phyloP scores from a whole-genome alignment of 2,888 invertebrate genomes.

The Merodon equestris region DNA sequence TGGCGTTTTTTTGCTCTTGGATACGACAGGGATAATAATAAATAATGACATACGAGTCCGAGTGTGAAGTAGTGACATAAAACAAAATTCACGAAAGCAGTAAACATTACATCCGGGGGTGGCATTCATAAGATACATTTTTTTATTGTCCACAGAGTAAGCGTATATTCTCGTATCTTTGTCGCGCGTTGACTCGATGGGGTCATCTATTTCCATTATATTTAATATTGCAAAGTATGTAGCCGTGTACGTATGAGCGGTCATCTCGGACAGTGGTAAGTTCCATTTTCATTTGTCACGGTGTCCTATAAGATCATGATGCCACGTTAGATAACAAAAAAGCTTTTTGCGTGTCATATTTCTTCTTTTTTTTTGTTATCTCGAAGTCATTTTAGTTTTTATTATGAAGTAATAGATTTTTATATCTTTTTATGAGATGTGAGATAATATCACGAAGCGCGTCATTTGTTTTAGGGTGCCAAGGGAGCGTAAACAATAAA shows the following conservation, averaged over 20 bases:
- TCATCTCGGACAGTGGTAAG: constrained; percentile 28
- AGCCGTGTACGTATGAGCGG: constrained; percentile 29
- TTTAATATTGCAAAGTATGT: constrained; percentile 60
- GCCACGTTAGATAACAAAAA: constrained; percentile 39
- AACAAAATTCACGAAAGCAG: constrained; percentile 63
- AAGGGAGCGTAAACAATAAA: background rate
- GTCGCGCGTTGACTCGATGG: constrained; percentile 29
- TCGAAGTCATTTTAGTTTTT: constrained; percentile 57
- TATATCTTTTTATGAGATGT: constrained; percentile 72
- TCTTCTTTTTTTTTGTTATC: constrained; percentile 36
- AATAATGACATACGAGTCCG: constrained; percentile 56
- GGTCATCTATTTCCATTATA: constrained; percentile 66
- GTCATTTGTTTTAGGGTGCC: constrained; percentile 4
- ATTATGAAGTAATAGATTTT: constrained; percentile 77
- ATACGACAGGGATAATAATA: constrained; percentile 63
- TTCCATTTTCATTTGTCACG: constrained; percentile 60
- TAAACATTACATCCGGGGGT: constrained; percentile 29
- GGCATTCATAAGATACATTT: constrained; percentile 65
- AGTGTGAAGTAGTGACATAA: constrained; percentile 30
- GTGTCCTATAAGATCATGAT: constrained; percentile 14
- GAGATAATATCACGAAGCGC: constrained; percentile 38
- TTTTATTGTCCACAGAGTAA: constrained; percentile 10
- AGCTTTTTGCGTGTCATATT: constrained; percentile 67
- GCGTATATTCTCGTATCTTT: constrained; percentile 11
- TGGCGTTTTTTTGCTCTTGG: constrained; percentile 13